These are phyloP conservation scores for Chaetogeoica ovagalla DNA, from an alignment of 2,888 invertebrate species.

Conservation along the genomic window DNA sequence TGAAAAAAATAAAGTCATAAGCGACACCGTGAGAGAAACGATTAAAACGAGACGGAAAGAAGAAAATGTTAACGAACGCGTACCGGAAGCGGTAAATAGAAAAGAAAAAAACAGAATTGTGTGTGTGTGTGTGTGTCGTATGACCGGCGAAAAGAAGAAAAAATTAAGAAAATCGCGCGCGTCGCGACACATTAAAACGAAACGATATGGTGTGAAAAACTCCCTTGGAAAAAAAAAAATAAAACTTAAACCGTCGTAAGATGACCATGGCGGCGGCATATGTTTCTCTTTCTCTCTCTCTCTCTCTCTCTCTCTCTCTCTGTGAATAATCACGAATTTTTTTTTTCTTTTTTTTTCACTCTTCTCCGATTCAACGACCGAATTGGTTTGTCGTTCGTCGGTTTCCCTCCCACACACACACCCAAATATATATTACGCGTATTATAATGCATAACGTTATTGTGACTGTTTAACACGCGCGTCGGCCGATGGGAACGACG, in stretches of 20 bases:
- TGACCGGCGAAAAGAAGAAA: neutral
- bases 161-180: slow-evolving; percentile 20
- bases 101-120: neutral
- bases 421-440: too few species aligned
- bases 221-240: too few species aligned
- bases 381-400: neutral
- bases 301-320: neutral
- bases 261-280: neutral
- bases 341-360: neutral
- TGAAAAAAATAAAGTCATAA: neutral
- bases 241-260: too few species aligned
- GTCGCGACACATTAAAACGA: too few species aligned
- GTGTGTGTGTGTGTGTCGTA: neutral
- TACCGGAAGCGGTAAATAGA: neutral
- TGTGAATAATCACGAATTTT: slow-evolving; percentile 28
- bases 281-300: neutral
- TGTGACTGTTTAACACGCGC: too few species aligned
- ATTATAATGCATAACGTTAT: too few species aligned
- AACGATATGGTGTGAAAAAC: too few species aligned
- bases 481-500: too few species aligned
- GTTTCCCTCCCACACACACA: too few species aligned
- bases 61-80: neutral
- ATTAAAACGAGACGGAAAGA: neutral
- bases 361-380: neutral
- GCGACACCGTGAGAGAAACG: neutral